Conservation (phyloP, 2,113 vertebrate species). For the Arizona elegans region DNA sequence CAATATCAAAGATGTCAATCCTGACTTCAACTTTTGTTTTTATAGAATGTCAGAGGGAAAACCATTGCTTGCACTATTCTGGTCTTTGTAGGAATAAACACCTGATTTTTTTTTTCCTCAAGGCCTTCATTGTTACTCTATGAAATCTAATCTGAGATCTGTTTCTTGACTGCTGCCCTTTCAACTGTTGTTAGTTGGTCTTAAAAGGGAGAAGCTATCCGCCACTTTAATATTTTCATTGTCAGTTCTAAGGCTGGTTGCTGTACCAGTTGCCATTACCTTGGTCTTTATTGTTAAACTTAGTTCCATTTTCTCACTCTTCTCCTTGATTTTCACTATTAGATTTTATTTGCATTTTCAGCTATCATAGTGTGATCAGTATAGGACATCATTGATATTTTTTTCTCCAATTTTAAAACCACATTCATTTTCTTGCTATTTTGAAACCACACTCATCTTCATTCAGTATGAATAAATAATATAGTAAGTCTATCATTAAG, state of each 20-base stretch:
- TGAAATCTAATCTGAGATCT: not conserved
- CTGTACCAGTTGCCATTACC: not conserved
- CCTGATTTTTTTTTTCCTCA: not conserved
- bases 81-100: not conserved
- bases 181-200: not conserved
- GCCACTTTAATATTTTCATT: not conserved
- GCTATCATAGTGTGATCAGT: not conserved
- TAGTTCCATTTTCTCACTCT: not conserved
- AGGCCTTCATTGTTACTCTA: not conserved
- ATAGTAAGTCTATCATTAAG: not conserved
- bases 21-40: not conserved
- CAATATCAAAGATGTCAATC: not conserved
- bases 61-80: not conserved
- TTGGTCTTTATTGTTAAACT: not conserved
- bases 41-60: not conserved
- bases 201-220: not conserved
- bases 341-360: not conserved
- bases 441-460: not conserved
- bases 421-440: not conserved
- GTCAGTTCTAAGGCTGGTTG: not conserved
- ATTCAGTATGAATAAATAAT: not conserved
- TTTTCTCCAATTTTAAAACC: not conserved
- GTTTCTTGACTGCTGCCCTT: not conserved
- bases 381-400: not conserved
- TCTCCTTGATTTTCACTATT: not conserved